A percentile compares a stretch with the other conserved stretches of the same genome.
phyloP scores from a whole-genome alignment of 1,140 invertebrate genomes.

The Bursaphelenchus mucronatus region DNA sequence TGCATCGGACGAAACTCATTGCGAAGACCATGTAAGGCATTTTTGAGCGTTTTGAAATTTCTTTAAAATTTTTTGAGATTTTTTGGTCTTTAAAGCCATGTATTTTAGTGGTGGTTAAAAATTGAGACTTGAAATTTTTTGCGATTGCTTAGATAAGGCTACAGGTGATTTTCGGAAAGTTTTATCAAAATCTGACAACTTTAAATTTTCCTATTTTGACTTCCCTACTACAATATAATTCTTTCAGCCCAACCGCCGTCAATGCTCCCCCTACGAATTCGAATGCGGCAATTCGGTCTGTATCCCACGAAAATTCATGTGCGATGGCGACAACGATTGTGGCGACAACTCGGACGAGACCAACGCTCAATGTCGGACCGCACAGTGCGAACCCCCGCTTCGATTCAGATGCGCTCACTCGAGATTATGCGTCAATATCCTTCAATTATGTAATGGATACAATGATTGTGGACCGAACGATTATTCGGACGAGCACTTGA shows the following conservation, averaged over 20 bases:
- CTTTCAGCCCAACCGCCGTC: slow-evolving; percentile 41
- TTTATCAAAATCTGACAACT: not conserved
- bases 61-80: too few relatives aligned
- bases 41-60: too few relatives aligned
- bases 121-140: too few relatives aligned
- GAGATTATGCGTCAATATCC: slow-evolving; percentile 54
- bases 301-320: slow-evolving; percentile 54
- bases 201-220: too few relatives aligned
- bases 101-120: too few relatives aligned
- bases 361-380: slow-evolving; percentile 50
- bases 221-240: too few relatives aligned
- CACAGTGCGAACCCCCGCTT: slow-evolving; percentile 55
- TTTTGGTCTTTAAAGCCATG: too few relatives aligned
- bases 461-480: slow-evolving; percentile 57
- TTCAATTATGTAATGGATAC: slow-evolving; percentile 54
- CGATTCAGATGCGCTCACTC: slow-evolving; percentile 59
- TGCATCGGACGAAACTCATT: slow-evolving; percentile 56
- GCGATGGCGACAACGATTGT: slow-evolving; percentile 53
- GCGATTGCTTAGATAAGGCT: not conserved
- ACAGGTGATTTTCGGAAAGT: not conserved
- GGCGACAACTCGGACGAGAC: slow-evolving; percentile 60
- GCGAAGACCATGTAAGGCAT: slow-evolving; percentile 22
- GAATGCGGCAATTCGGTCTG: slow-evolving; percentile 57
- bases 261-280: slow-evolving; percentile 54
- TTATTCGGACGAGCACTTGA: slow-evolving; percentile 48